Base-by-base conservation (phyloP, 2,113 vertebrate genomes). In the Calyptommatus sinebrachiatus region DNA sequence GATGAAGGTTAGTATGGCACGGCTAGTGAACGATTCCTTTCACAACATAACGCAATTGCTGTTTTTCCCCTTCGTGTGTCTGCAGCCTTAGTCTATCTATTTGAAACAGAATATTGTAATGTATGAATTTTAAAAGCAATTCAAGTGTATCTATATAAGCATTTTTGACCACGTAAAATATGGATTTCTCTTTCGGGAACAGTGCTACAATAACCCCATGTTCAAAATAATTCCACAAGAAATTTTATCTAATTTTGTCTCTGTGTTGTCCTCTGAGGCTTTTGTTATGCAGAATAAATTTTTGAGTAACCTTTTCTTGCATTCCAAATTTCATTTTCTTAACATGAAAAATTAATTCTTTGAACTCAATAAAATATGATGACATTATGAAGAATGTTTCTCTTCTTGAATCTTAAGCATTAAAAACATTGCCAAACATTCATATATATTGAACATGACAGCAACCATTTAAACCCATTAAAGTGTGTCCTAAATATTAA, bases 401-500 rank as follows among this genome's bases (percentile, higher is more conserved):
- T 84, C 1, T 78, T 69, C 77, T 41, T 22, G 71, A 11, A 75
- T 45, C 22, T 35, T 84, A 14, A 2, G 24, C 5, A 73, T 69
- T 68, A 73, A 75, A 79, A 77, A 71, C 71, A 48, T 62, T 77
- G 75, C 70, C 77, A 83, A 75, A 75, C 48, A 50, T 66, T 53
- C 45, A 62, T 41, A 53, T 62, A 80, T 67, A 78, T 61, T 61
- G 18, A 89, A 81, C 48, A 84, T 46, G 71, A 79, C 73, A 87
- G 61, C 83, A 88, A 81, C 72, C 50, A 87, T 77, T 82, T 70
- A 83, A 87, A 61, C 0, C 21, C 18, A 68, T 81, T 68, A 79
- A 31, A 87, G 82, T 24, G 5, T 28, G 24, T 84, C 29, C 81
- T 86, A 83, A 86, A 83, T 84, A 79, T 66, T 81, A 69, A 83